Evolutionary conservation across 1,140 invertebrate species (phyloP).

Genomic region (Magallana ariakensis): DNA sequence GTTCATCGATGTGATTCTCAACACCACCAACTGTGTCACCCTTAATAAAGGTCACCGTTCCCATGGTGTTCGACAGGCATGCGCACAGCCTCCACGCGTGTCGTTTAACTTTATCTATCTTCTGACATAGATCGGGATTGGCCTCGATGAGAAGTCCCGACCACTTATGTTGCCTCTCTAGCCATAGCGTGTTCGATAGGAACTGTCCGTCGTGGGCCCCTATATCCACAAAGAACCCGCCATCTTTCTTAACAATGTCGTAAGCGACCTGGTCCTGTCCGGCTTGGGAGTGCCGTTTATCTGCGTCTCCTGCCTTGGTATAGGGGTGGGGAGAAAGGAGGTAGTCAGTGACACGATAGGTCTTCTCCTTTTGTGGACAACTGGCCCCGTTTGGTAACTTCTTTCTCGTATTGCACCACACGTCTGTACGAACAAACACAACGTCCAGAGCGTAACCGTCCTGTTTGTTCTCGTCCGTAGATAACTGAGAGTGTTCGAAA

Average conservation of each 20-base stretch:
- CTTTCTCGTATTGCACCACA: slow-evolving; percentile 18
- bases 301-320: not conserved
- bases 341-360: not conserved
- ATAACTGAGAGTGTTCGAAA: slow-evolving; percentile 43
- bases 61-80: slow-evolving; percentile 1
- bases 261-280: slow-evolving; percentile 8
- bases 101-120: slow-evolving; percentile 25
- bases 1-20: not conserved
- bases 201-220: slow-evolving; percentile 29
- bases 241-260: slow-evolving; percentile 18
- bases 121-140: slow-evolving; percentile 34
- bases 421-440: slow-evolving; percentile 1
- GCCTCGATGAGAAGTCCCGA: slow-evolving; percentile 36
- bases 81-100: slow-evolving; percentile 34
- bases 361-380: slow-evolving; percentile 13
- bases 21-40: slow-evolving; percentile 14
- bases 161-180: slow-evolving; percentile 35
- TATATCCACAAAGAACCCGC: slow-evolving; percentile 44
- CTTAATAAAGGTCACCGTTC: slow-evolving; percentile 1
- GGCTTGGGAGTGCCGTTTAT: slow-evolving; percentile 16
- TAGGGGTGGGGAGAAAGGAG: not conserved
- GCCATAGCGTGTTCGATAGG: slow-evolving; percentile 33
- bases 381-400: slow-evolving; percentile 2
- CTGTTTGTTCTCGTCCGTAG: not conserved
- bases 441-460: slow-evolving; percentile 41